phyloP scores from a whole-genome alignment of 2,113 vertebrate species.

The Strigops habroptila region DNA sequence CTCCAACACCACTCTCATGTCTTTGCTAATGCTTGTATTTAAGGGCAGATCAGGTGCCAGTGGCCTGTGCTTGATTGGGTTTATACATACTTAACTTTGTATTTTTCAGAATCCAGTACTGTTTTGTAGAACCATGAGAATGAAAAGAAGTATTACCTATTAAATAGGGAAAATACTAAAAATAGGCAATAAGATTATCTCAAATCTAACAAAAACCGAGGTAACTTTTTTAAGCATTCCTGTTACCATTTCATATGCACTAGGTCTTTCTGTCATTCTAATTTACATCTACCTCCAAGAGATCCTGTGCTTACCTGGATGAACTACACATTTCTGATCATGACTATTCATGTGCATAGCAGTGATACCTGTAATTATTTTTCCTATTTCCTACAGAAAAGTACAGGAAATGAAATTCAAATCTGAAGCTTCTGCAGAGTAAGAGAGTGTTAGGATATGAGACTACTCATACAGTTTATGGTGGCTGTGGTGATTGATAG shows the following conservation, averaged over 20 bases:
- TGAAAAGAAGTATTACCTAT: not conserved
- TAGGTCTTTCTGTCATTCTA: not conserved
- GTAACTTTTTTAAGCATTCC: not conserved
- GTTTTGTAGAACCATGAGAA: not conserved
- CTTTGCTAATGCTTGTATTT: not conserved
- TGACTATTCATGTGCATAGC: not conserved
- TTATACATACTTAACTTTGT: not conserved
- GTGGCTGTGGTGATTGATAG: not conserved
- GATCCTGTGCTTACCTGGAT: not conserved
- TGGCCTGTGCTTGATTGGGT: accelerated
- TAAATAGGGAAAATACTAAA: not conserved
- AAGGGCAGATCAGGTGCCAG: not conserved
- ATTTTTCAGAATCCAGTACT: not conserved
- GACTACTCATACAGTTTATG: not conserved
- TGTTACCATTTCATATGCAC: not conserved
- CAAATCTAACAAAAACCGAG: not conserved
- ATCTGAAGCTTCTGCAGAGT: not conserved
- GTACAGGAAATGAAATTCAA: not conserved
- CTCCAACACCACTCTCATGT: not conserved
- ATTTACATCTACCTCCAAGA: not conserved
- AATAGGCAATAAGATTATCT: not conserved
- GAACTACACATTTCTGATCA: not conserved
- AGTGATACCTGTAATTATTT: not conserved
- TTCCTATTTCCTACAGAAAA: not conserved
- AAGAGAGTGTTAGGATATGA: not conserved